phyloP scores from a whole-genome alignment of 2,113 vertebrate species.

The Rhegmatorhina hoffmannsi region DNA sequence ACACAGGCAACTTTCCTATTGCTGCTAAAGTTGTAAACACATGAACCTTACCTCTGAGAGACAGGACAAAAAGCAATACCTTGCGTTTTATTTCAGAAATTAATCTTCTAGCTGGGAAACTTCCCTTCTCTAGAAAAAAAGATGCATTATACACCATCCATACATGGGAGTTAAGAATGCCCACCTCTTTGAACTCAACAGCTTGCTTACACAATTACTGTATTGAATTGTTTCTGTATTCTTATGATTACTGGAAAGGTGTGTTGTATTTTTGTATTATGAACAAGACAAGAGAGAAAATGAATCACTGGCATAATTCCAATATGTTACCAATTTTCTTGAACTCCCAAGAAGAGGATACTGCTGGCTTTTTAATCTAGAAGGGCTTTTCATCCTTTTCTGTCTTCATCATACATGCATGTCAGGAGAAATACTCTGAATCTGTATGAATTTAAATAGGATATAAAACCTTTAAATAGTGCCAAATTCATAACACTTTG shows the following conservation, averaged over 20 bases:
- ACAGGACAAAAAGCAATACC: not conserved
- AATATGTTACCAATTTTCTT: not conserved
- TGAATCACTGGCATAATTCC: accelerated
- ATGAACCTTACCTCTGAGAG: not conserved
- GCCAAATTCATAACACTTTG: not conserved
- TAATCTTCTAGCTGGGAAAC: not conserved
- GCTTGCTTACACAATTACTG: not conserved
- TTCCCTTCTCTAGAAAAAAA: not conserved
- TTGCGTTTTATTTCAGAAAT: not conserved
- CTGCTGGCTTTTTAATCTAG: not conserved
- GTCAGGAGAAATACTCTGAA: not conserved
- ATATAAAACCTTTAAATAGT: not conserved
- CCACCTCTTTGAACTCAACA: not conserved
- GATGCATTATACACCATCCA: not conserved
- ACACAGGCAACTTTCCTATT: not conserved
- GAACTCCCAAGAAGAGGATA: not conserved
- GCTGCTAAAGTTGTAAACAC: not conserved
- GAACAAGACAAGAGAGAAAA: not conserved
- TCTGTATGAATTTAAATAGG: not conserved
- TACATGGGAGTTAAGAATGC: not conserved
- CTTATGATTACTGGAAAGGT: not conserved
- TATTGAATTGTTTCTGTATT: not conserved
- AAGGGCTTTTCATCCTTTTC: not conserved
- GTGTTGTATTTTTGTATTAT: not conserved
- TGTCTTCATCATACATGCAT: not conserved